These are phyloP conservation scores for Nezara viridula DNA, from an alignment of 2,888 invertebrate genomes.

Conservation along the genomic window DNA sequence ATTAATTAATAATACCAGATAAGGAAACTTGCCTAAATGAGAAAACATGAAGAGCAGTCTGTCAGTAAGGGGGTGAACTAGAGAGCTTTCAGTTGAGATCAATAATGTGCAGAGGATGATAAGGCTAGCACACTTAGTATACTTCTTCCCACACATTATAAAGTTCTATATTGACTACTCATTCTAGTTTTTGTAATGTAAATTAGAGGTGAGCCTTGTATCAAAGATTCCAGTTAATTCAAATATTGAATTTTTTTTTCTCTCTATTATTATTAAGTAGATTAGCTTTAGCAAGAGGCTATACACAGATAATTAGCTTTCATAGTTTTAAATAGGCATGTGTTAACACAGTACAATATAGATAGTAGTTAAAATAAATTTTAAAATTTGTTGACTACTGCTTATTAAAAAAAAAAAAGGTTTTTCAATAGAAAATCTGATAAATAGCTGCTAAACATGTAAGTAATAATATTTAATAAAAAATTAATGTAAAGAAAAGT, in stretches of 20 bases:
- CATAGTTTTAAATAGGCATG: conserved; percentile 32
- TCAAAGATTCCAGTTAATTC: conserved; percentile 17
- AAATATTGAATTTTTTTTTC: not conserved
- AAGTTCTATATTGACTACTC: not conserved
- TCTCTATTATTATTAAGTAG: conserved; percentile 20
- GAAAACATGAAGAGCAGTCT: not conserved
- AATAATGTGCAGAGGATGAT: not conserved
- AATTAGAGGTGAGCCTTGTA: conserved; percentile 33
- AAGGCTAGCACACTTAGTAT: not conserved
- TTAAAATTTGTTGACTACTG: not conserved
- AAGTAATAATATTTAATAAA: not conserved
- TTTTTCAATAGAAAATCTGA: not conserved
- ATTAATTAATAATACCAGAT: not conserved
- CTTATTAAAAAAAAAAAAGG: not conserved
- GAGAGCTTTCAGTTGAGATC: not conserved
- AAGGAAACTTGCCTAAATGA: not conserved
- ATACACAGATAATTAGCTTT: not conserved
- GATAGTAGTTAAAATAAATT: not conserved
- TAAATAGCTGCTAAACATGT: not conserved
- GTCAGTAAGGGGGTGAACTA: not conserved
- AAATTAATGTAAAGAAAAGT: not conserved
- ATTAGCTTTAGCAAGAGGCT: conserved; percentile 31
- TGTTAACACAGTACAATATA: not conserved
- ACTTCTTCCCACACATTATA: not conserved
- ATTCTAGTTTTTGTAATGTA: conserved; percentile 39